Base-by-base conservation (phyloP, 2,888 invertebrate species). In the Leptogaster cylindrica region DNA sequence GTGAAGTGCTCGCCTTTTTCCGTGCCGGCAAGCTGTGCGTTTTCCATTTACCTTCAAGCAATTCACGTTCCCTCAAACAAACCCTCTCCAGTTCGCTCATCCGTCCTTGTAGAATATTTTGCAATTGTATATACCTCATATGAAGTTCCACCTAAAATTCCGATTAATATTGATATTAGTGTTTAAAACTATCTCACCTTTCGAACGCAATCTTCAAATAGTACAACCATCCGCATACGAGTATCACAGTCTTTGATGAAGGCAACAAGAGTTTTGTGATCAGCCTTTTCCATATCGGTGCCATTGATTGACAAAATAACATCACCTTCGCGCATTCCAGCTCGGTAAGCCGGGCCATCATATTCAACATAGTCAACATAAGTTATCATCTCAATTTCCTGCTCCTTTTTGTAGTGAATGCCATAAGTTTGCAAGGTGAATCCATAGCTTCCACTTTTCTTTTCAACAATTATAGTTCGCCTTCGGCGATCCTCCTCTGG, bases 371-470 rank as follows among this genome's bases (percentile, higher is more conserved):
- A 95, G 78, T 98, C 97, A 48, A 97, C 96, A 78, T 97, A 98
- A 0, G 97, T 97, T 68, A 97, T 93, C 84, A 96, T 91, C 81
- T 98, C 97, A 68, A 96, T 92, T 79, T 95, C 95, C 78, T 93
- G 91, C 75, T 93, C 95, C 82, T 91, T 89, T 78, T 94, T 94
- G 80, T 97, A 95, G 78, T 96, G 95, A 70, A 97, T 96, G 31
- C 97, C 97, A 79, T 97, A 97, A 75, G 96, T 97, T 87, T 97
- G 97, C 36, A 97, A 83, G 0, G 97, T 97, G 81, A 97, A 97
- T 10, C 97, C 97, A 79, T 93, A 97, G 27, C 92, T 92, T 46
- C 91, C 91, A 78, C 91, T 92, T 77, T 89, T 91, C 82, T 93
- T 92, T 79, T 95, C 94, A 3, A 94, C 89, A 69, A 97, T 95